Evolutionary conservation across 1,140 invertebrate species (phyloP).

Genomic region (Euwallacea fornicatus): DNA sequence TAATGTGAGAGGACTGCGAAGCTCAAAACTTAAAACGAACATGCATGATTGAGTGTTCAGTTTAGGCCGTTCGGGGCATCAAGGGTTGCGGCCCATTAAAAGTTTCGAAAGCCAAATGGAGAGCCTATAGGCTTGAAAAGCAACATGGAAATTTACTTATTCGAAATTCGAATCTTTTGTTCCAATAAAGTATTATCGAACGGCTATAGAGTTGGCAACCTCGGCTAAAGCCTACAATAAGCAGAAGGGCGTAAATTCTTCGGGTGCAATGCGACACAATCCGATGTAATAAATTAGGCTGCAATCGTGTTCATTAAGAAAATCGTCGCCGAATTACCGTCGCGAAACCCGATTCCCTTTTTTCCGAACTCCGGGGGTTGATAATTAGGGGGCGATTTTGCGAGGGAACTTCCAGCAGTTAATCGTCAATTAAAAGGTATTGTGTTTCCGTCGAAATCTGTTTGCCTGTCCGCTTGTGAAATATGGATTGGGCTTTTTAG

Average conservation of each 20-base stretch:
- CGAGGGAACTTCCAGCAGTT: constrained; percentile 5
- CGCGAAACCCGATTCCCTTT: constrained; percentile 30
- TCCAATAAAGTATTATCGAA: not conserved
- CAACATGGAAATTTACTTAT: not conserved
- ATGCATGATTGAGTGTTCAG: no score
- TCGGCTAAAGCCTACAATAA: constrained; percentile 18
- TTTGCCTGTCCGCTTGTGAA: constrained; percentile 4
- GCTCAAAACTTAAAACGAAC: no score
- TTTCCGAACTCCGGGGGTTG: constrained; percentile 9
- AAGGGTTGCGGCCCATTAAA: no score
- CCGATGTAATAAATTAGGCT: constrained; percentile 43
- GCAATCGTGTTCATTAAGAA: constrained; percentile 44
- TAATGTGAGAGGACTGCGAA: no score
- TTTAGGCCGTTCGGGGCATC: no score
- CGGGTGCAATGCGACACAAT: constrained; percentile 43
- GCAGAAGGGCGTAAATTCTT: constrained; percentile 39
- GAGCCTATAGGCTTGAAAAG: not conserved
- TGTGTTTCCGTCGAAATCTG: constrained; percentile 7
- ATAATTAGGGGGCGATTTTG: constrained; percentile 21
- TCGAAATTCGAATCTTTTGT: not conserved
- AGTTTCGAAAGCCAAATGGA: no score
- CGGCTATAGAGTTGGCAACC: constrained; percentile 11
- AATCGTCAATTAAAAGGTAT: constrained; percentile 22
- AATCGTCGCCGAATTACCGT: constrained; percentile 24
- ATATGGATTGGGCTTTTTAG: not conserved